Conservation (phyloP, 30 jellyfish, hydroid and myxozoan genomes). For the Hydra vulgaris region DNA sequence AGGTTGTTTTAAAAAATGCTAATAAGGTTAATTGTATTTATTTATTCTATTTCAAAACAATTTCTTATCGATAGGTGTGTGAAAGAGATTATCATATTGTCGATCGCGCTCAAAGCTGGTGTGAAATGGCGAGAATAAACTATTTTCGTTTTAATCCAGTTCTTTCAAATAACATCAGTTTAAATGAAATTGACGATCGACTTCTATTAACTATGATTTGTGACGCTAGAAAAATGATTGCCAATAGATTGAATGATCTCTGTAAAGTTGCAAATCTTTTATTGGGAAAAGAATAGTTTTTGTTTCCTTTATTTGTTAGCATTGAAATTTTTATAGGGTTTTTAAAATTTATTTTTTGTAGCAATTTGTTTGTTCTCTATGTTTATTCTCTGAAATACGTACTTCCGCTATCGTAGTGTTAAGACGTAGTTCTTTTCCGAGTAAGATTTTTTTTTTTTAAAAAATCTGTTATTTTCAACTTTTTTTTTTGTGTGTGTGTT, state of each 20-base stretch:
- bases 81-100: conserved; percentile 86
- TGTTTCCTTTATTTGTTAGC: no score
- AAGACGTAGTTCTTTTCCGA: no score
- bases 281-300: neutral
- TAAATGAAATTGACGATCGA: conserved; percentile 69
- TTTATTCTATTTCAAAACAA: neutral
- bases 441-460: no score
- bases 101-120: conserved; percentile 91
- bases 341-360: no score
- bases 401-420: no score
- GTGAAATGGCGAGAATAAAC: conserved; percentile 75
- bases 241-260: neutral
- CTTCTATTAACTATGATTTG: conserved; percentile 52
- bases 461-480: no score
- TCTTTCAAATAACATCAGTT: conserved; percentile 43
- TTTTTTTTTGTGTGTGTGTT: no score
- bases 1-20: no score
- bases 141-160: conserved; percentile 69
- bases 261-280: neutral
- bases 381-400: no score
- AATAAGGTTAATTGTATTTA: no score
- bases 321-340: no score
- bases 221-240: conserved; percentile 52
- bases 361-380: no score
- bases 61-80: conserved; percentile 41